Evolutionary conservation across 1,140 invertebrate species (phyloP), one percentile per base, ranked within the genome.

Genomic region (Magallana gigas): DNA sequence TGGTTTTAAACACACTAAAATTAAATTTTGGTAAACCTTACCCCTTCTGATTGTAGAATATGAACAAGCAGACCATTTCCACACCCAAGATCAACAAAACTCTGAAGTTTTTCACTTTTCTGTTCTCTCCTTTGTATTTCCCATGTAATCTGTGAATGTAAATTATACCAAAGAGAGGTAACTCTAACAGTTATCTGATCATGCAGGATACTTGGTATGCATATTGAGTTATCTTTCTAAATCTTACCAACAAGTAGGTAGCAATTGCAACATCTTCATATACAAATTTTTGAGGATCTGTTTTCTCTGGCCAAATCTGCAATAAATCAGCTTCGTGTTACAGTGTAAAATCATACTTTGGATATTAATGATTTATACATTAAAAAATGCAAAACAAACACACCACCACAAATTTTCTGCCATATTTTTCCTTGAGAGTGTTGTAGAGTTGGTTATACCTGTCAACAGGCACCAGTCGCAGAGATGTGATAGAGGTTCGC

Each of bases 261-360:
- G 98, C 98, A 92, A 99, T 99, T 8, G 97, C 98, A 87, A 99
- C 96, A 94, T 99, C 99, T 96, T 99, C 98, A 95, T 97, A 98
- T 8, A 99, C 97, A 96, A 97, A 99, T 95, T 99, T 99, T 62
- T 96, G 93, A 14, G 98, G 98, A 95, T 99, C 98, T 59, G 98
- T 99, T 90, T 96, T 97, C 95, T 99, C 98, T 23, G 97, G 96
- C 98, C 98, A 99, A 57, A 92, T 94, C 95, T 95, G 89, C 87
- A 93, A 92, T 85, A 76, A 88, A 85, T 23, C 86, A 89, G 68
- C 9, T 82, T 16, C 0, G 5, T 48, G 23, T 23, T 23, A 23
- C 36, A 4, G 36, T 48, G 36, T 48, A 48, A 48, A 48, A 48
- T 48, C 36, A 48, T 48, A 48, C 36, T 48, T 48, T 48, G 36